Evolutionary conservation across 2,797 vertebrate genomes (phyloP), one percentile per base, ranked within the genome.

Genomic region (Cryptoblepharus egeriae): DNA sequence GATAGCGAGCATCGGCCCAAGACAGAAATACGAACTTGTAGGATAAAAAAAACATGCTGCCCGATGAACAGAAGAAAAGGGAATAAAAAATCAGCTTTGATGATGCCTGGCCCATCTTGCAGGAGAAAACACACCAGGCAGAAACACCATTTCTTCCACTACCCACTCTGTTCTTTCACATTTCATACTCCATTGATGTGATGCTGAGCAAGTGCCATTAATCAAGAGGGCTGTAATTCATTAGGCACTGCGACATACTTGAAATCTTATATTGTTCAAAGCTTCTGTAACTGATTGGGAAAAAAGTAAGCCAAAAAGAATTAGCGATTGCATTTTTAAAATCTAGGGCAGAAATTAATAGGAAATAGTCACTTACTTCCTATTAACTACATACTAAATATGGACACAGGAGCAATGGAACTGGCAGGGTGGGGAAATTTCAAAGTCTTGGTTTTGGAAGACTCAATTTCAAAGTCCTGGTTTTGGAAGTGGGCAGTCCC

Each of bases 211-310:
- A 94, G 88, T 89, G 71, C 75, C 69, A 81, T 93, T 95, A 92
- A 93, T 93, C 87, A 94, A 90, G 88, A 85, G 30, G 63, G 79
- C 77, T 91, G 85, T 84, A 94, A 91, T 90, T 94, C 91, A 90
- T 93, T 92, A 93, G 78, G 75, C 81, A 87, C 79, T 81, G 77
- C 58, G 74, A 90, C 87, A 76, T 83, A 90, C 91, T 94, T 92
- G 82, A 94, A 92, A 88, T 90, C 76, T 94, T 94, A 88, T 94
- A 74, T 88, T 93, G 88, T 93, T 92, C 87, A 87, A 88, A 93
- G 77, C 12, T 60, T 61, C 69, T 88, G 72, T 39, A 94, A 84
- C 16, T 89, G 84, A 79, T 90, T 85, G 87, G 80, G n/a, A n/a
- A 76, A 7, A 79, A 87, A 64, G 28, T 60, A 83, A 88, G 63